Evolutionary conservation across 2,888 invertebrate genomes (phyloP).

Genomic region (Incurvaria masculella): DNA sequence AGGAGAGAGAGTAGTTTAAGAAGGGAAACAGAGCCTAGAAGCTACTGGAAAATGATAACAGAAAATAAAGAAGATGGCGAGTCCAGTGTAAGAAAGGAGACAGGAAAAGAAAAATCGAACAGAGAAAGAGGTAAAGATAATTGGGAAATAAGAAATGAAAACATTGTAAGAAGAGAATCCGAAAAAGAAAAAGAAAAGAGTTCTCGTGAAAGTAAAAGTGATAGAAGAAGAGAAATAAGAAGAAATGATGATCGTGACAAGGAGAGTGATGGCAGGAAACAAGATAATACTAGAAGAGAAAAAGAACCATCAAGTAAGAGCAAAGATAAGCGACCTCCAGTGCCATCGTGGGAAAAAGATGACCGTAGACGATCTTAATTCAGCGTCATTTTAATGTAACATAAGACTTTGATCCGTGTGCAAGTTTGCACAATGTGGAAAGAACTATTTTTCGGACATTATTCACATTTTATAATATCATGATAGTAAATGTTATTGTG

Average conservation of each 20-base stretch:
- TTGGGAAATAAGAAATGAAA: conserved; percentile 23
- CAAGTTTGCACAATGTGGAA: too few relatives aligned
- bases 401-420: too few relatives aligned
- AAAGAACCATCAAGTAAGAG: conserved; percentile 14
- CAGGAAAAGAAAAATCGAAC: conserved; percentile 2
- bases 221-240: neutral
- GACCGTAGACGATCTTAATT: neutral
- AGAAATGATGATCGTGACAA: neutral
- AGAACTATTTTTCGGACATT: too few relatives aligned
- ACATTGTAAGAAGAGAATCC: conserved; percentile 7
- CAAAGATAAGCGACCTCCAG: conserved; percentile 16
- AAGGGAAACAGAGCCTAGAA: conserved; percentile 6
- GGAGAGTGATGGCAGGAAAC: conserved; percentile 16
- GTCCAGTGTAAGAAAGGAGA: neutral
- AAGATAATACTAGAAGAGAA: conserved; percentile 1
- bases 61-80: conserved; percentile 4
- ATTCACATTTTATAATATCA: too few relatives aligned
- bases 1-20: neutral
- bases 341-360: conserved; percentile 14
- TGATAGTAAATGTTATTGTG: too few relatives aligned
- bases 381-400: too few relatives aligned
- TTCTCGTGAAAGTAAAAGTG: neutral
- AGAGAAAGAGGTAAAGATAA: conserved; percentile 12
- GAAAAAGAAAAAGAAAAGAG: conserved; percentile 7
- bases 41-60: neutral